Conservation (phyloP, 2,888 invertebrate species). For the Drosophila lutescens region DNA sequence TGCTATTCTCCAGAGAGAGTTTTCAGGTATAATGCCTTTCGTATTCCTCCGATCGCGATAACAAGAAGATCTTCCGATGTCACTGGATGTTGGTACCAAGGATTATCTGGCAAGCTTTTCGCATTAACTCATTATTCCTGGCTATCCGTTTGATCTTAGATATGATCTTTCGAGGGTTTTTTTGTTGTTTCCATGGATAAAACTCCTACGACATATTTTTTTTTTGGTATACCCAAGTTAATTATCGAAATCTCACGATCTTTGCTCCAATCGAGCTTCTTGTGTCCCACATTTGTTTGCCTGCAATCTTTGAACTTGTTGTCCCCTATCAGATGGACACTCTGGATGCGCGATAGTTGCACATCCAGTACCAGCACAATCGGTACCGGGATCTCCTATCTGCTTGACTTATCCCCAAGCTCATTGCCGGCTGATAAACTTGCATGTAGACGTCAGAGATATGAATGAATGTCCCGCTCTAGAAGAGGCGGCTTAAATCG, state of each 20-base stretch:
- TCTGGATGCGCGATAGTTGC: slow-evolving; percentile 12
- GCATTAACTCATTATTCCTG: slow-evolving; percentile 12
- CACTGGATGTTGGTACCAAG: not conserved
- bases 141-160: slow-evolving; percentile 8
- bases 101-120: slow-evolving; percentile 20
- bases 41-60: slow-evolving; percentile 13
- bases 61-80: slow-evolving; percentile 5
- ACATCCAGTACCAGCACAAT: slow-evolving; percentile 25
- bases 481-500: slow-evolving; percentile 63
- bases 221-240: not conserved
- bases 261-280: slow-evolving; percentile 13
- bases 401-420: slow-evolving; percentile 66
- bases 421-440: slow-evolving; percentile 69
- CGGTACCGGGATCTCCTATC: slow-evolving; percentile 64
- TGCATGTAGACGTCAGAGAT: slow-evolving; percentile 60
- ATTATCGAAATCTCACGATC: slow-evolving; percentile 2
- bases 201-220: not conserved
- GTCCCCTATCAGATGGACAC: slow-evolving; percentile 32
- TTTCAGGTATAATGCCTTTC: not conserved
- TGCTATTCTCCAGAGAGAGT: slow-evolving; percentile 15
- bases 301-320: slow-evolving; percentile 23
- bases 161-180: not conserved
- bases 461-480: slow-evolving; percentile 28
- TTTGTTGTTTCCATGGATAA: too few species aligned
- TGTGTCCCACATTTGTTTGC: slow-evolving; percentile 14